A percentile compares a stretch with the other conserved stretches of the same genome.
phyloP scores from a whole-genome alignment of 2,113 vertebrate species.

The Oncorhynchus masou region DNA sequence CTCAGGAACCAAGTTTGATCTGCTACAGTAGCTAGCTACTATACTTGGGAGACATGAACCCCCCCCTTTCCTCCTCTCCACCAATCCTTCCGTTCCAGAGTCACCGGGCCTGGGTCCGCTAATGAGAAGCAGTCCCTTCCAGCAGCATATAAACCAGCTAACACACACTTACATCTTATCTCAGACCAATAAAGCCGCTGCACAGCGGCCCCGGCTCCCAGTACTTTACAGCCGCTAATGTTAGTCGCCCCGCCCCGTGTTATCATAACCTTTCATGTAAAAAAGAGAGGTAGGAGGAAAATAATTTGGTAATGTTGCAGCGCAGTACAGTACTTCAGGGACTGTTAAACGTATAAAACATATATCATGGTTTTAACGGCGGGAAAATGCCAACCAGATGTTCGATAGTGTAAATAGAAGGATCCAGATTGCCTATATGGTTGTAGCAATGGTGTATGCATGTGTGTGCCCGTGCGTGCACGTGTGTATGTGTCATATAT shows the following conservation, averaged over 20 bases:
- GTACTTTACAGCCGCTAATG: constrained; percentile 56
- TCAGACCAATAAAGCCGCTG: constrained; percentile 69
- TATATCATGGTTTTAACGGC: constrained; percentile 38
- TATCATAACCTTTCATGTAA: no score
- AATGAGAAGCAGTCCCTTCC: constrained; percentile 53
- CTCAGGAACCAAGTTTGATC: constrained; percentile 13
- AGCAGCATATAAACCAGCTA: constrained; percentile 64
- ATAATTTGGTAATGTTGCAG: constrained; percentile 32
- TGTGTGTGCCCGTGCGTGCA: constrained; percentile 6
- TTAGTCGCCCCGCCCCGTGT: no score
- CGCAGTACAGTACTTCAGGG: constrained; percentile 30
- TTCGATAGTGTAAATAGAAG: constrained; percentile 38
- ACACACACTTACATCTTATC: constrained; percentile 63
- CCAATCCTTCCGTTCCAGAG: background rate
- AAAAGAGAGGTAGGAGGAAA: background rate
- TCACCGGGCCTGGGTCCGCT: constrained; percentile 5
- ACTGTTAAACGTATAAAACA: constrained; percentile 51
- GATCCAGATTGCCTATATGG: constrained; percentile 20
- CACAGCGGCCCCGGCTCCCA: constrained; percentile 48
- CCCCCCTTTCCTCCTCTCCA: background rate
- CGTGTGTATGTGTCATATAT: constrained; percentile 8
- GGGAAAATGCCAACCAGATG: constrained; percentile 58
- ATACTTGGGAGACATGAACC: background rate
- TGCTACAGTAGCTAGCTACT: background rate
- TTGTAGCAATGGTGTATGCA: background rate